These are phyloP conservation scores for Petrocephalus microphthalmus DNA, from an alignment of 2,113 vertebrate genomes.

Conservation along the genomic window DNA sequence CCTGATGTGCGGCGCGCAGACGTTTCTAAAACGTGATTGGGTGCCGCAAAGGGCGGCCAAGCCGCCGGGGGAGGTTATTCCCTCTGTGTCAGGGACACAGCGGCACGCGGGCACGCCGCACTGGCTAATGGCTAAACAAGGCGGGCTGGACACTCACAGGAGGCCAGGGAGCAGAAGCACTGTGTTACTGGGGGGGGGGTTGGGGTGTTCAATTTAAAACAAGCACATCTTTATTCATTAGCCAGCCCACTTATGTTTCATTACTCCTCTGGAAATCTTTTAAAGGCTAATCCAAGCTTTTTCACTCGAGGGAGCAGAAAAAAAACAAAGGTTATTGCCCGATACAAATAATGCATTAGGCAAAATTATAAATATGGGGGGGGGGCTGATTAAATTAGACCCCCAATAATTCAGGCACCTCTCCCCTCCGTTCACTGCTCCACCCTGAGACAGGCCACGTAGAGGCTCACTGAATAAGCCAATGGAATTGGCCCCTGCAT, in stretches of 20 bases:
- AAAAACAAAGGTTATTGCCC: conserved; percentile 17
- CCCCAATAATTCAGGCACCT: neutral
- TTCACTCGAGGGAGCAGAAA: conserved; percentile 9
- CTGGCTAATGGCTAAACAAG: neutral
- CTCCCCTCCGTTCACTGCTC: neutral
- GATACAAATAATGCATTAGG: conserved; percentile 7
- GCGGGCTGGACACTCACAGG: neutral
- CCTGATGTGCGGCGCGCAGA: neutral
- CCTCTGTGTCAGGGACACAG: neutral
- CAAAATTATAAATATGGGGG: neutral
- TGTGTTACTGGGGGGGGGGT: neutral
- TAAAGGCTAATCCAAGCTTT: conserved; percentile 36
- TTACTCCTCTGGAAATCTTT: conserved; percentile 57
- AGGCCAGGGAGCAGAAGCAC: neutral
- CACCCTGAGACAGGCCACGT: neutral
- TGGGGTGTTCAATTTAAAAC: conserved; percentile 36
- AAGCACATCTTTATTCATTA: conserved; percentile 44
- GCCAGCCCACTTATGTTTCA: conserved; percentile 48
- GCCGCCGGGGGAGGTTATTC: neutral
- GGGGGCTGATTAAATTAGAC: neutral
- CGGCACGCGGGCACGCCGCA: neutral
- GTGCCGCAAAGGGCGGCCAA: neutral
- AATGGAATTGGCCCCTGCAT: neutral
- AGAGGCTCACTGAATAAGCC: neutral
- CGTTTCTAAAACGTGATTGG: neutral